phyloP scores from a whole-genome alignment of 1,140 invertebrate species.

The Drosophila pruinosa region DNA sequence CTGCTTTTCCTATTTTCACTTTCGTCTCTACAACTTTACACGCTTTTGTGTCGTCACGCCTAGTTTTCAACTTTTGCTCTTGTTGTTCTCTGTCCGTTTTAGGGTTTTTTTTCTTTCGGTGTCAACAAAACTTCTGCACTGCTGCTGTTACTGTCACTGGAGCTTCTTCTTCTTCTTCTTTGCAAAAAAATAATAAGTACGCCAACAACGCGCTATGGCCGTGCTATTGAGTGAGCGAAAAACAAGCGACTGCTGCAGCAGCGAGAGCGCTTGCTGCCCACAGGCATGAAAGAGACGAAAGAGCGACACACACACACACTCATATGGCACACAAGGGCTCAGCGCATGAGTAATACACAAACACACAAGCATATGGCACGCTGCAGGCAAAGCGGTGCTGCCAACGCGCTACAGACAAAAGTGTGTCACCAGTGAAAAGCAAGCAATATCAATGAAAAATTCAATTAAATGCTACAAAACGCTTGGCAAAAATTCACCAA shows the following conservation, averaged over 20 bases:
- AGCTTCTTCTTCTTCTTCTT: slow-evolving; percentile 35
- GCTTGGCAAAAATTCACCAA: background rate
- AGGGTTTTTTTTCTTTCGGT: slow-evolving; percentile 63
- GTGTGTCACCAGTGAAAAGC: slow-evolving; percentile 48
- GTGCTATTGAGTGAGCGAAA: slow-evolving; percentile 58
- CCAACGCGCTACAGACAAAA: slow-evolving; percentile 29
- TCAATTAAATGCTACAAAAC: background rate
- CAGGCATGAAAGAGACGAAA: slow-evolving; percentile 52
- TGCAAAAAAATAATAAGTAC: slow-evolving; percentile 52
- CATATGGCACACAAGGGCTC: slow-evolving; percentile 40
- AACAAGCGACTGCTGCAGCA: slow-evolving; percentile 50
- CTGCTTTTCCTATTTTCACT: slow-evolving; percentile 36
- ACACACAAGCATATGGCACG: slow-evolving; percentile 50
- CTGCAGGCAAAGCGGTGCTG: slow-evolving; percentile 39
- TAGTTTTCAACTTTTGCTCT: slow-evolving; percentile 68
- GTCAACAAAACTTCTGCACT: slow-evolving; percentile 52
- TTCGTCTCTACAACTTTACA: slow-evolving; percentile 43
- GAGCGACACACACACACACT: slow-evolving; percentile 25
- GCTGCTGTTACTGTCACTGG: slow-evolving; percentile 19
- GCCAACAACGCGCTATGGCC: slow-evolving; percentile 50
- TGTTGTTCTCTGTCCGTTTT: slow-evolving; percentile 30
- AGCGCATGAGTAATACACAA: slow-evolving; percentile 56
- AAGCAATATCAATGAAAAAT: background rate
- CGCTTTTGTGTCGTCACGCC: slow-evolving; percentile 59
- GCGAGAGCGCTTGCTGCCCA: slow-evolving; percentile 38